These are phyloP conservation scores for Polypterus senegalus DNA, from an alignment of 2,113 vertebrate genomes.

Conservation along the genomic window DNA sequence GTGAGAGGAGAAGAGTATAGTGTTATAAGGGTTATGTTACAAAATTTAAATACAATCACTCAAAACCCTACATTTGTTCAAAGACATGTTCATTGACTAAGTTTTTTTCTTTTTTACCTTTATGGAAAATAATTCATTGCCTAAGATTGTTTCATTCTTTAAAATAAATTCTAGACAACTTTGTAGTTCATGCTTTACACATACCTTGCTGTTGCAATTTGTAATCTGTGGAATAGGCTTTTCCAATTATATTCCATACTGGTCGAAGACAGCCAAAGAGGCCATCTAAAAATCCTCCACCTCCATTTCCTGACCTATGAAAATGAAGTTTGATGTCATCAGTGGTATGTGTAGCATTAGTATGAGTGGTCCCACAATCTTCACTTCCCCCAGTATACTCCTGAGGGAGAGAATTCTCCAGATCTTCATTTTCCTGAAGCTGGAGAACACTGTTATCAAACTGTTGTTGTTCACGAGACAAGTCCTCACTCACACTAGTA, in stretches of 20 bases:
- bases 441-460: conserved; percentile 95
- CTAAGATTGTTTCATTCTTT: too few species aligned
- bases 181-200: conserved; percentile 15
- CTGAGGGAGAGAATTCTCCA: conserved; percentile 48
- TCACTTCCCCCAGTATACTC: conserved; percentile 45
- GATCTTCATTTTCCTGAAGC: conserved; percentile 80
- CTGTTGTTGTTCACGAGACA: conserved; percentile 63
- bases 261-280: conserved; percentile 89
- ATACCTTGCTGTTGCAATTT: conserved; percentile 95
- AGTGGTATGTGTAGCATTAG: conserved; percentile 25
- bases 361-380: conserved; percentile 41
- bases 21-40: too few species aligned
- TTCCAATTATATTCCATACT: conserved; percentile 97
- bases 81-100: too few species aligned
- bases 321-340: conserved; percentile 94
- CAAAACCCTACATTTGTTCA: too few species aligned
- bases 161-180: too few species aligned
- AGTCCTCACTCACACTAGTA: conserved; percentile 73
- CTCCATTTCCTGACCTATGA: conserved; percentile 61
- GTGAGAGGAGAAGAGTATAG: too few species aligned
- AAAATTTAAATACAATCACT: too few species aligned
- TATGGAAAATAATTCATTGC: too few species aligned
- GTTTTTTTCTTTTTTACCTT: too few species aligned
- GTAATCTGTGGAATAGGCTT: conserved; percentile 94
- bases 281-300: conserved; percentile 86